Base-by-base conservation (phyloP, 1,140 invertebrate genomes). In the Piezodorus guildinii region DNA sequence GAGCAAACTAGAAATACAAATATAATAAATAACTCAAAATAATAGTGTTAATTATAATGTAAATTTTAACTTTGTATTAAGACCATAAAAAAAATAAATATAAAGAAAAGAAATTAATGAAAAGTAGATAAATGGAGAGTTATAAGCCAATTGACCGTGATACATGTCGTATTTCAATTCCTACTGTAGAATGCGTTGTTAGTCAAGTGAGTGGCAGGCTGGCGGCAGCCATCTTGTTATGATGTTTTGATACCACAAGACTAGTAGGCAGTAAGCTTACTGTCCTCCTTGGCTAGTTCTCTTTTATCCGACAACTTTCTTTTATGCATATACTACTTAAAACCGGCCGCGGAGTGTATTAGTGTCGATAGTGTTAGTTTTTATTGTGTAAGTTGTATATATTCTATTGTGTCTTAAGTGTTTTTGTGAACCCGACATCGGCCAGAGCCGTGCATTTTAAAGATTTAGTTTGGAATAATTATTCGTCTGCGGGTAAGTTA, bases 391-490 rank as follows among this genome's bases (percentile, higher is more conserved):
- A 49, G 3, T 8, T 49, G 19, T 21, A 19, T 49, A 21, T 12
- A 19, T 49, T 49, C 6, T 21, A 19, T 49, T 49, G 46, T 21
- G n/a, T 49, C 46, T n/a, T n/a, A 49, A 49, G 19, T 39, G 34
- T 39, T 39, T 39, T 39, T 6, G 34, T 39, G 34, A 39, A 39
- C 34, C 34, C 34, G 34, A 39, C 34, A 39, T 39, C 34, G 34
- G 34, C 34, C 34, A 39, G 34, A 39, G 9, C 34, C 34, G 34
- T 39, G 12, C 34, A 39, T 39, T 49, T 49, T 49, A 49, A 19
- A 34, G 19, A 16, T 60, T 60, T 60, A 60, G 43, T 62, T 62
- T 17, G n/a, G 23, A n/a, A 46, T 17, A 58, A 9, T 25, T 25
- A 27, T 16, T 15, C 21, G 54, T 58, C 19, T n/a, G 9, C 34